Percentiles rank a stretch among this genome's conserved stretches.
These are phyloP conservation scores for Percopsis transmontana DNA, from an alignment of 2,113 vertebrate genomes.

Conservation along the genomic window DNA sequence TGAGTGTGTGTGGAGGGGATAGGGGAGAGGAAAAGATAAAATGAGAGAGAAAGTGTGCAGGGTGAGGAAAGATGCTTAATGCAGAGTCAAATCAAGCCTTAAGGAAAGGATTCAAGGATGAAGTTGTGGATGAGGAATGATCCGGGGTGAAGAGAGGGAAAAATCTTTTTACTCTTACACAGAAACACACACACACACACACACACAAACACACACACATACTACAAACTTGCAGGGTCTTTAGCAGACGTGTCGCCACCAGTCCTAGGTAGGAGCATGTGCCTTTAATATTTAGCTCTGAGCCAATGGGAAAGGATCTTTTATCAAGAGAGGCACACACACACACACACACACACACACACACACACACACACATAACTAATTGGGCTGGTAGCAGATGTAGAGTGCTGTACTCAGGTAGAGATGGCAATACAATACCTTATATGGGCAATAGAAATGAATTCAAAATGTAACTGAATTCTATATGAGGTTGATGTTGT, in stretches of 20 bases:
- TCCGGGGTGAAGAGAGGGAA: not conserved
- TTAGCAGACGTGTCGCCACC: slow-evolving; percentile 57
- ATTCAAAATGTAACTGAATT: too few relatives aligned
- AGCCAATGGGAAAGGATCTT: slow-evolving; percentile 54
- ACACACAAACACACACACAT: slow-evolving; percentile 3
- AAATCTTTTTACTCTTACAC: not conserved
- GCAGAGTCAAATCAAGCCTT: slow-evolving; percentile 3
- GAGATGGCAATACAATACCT: not conserved
- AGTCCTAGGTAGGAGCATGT: slow-evolving; percentile 54
- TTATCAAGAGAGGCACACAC: slow-evolving; percentile 38
- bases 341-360: slow-evolving; percentile 14
- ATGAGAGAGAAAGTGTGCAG: slow-evolving; percentile 1
- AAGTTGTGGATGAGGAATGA: slow-evolving; percentile 6
- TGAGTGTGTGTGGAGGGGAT: not conserved
- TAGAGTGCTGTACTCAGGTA: not conserved
- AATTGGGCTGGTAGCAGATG: not conserved
- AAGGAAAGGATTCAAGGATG: slow-evolving; percentile 25
- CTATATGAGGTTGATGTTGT: too few relatives aligned
- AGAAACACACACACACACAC: slow-evolving; percentile 6
- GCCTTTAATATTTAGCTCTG: slow-evolving; percentile 63
- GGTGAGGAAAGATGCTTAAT: not conserved
- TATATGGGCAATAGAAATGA: too few relatives aligned
- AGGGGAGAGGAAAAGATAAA: not conserved
- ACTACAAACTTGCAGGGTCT: slow-evolving; percentile 3
- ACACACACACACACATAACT: slow-evolving; percentile 4